Base-by-base conservation (phyloP, 92 coral and sea anemone genomes). In the Paragorgia papillata region DNA sequence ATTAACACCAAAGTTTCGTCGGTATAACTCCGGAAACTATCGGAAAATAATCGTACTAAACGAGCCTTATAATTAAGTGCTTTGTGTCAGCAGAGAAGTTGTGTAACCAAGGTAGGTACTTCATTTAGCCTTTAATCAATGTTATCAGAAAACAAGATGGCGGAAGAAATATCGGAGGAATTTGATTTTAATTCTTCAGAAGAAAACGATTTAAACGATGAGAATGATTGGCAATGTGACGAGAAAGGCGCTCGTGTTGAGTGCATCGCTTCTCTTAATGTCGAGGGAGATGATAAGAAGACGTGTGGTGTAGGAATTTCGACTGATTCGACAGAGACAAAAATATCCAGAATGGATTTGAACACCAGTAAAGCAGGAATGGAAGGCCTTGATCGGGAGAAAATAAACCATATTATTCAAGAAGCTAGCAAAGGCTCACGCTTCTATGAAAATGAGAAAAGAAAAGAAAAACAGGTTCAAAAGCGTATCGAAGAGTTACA, bases 351-450 rank as follows among this genome's bases (percentile, higher is more conserved):
- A 64, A 91, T 95, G 99, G 89, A 93, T 30, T 61, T 95, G 35
- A 95, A 95, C 73, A 96, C 92, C 51, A 89, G 89, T 54, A 95
- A 95, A 76, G 99, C 99, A 20, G 99, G 99, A 27, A 95, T 95
- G 99, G 89, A 91, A 64, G 97, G 97, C 2, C 79, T 95, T 17
- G 97, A 95, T 73, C 90, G 84, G 65, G 90, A 91, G 61, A 80
- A 84, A 81, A 95, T 95, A 22, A 95, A 95, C 84, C 85, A 87
- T 58, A 95, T 95, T 32, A 95, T 95, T 60, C 85, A 76, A 76
- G 99, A 95, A 76, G 97, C 97, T 7, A 95, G 99, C 53, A 95
- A 91, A 74, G 99, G 99, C 26, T 95, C 99, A 53, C 86, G 83
- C 27, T 95, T 89, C 79, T 95, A 89, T 69, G 99, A 95, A 53